Evolutionary conservation across 2,113 vertebrate genomes (phyloP).

Genomic region (Pomatorhinus ruficollis): DNA sequence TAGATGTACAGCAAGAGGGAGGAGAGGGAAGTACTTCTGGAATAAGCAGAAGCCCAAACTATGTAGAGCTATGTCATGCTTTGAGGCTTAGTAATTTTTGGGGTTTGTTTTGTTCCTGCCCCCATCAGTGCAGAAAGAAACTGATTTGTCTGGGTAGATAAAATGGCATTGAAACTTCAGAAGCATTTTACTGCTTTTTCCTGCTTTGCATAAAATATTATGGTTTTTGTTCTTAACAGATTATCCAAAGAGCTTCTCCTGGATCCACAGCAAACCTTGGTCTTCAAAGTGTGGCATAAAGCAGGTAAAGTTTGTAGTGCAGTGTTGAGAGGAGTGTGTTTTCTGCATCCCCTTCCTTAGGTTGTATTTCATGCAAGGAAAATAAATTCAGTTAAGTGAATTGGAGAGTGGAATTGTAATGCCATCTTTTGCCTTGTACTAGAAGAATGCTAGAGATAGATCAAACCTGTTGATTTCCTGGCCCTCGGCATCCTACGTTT

Average conservation of each 20-base stretch:
- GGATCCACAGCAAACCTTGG: conserved; percentile 88
- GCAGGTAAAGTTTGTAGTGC: conserved; percentile 74
- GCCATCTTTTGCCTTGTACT: neutral
- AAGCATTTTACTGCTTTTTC: neutral
- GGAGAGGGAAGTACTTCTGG: neutral
- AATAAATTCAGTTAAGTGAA: neutral
- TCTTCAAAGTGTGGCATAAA: conserved; percentile 99
- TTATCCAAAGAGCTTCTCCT: conserved; percentile 89
- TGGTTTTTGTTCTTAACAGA: conserved; percentile 67
- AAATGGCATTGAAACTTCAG: neutral
- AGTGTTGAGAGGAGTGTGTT: neutral
- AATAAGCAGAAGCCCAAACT: neutral
- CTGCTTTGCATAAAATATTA: neutral
- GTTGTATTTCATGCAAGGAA: neutral
- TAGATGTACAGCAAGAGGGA: neutral
- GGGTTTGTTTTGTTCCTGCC: neutral
- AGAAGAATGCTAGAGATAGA: neutral
- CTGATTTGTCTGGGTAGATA: neutral
- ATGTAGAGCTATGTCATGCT: fast-evolving
- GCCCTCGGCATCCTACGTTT: neutral
- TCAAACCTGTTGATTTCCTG: neutral
- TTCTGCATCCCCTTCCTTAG: neutral
- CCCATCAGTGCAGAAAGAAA: neutral
- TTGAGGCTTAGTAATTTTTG: neutral
- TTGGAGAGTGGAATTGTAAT: neutral